phyloP scores from a whole-genome alignment of 1,140 invertebrate species.

The Orius laevigatus region DNA sequence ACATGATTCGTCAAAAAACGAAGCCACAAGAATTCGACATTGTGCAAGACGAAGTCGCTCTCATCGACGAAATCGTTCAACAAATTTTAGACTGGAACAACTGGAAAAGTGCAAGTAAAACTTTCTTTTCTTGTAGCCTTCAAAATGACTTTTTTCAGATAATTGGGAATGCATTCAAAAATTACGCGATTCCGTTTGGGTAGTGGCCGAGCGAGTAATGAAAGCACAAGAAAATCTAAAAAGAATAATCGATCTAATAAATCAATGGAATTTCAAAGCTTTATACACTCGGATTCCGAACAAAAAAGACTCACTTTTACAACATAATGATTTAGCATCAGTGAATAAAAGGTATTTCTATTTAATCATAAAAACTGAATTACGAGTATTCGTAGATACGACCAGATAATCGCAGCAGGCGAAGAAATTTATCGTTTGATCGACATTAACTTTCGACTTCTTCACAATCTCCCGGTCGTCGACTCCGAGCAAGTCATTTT shows the following conservation, averaged over 20 bases:
- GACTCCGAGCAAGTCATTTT: no score
- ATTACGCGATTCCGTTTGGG: conserved; percentile 32
- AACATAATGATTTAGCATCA: conserved; percentile 3
- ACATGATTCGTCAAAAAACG: conserved; percentile 46
- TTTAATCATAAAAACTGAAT: no score
- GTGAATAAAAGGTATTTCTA: conserved; percentile 2
- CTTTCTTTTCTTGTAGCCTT: conserved; percentile 3
- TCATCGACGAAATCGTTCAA: conserved; percentile 43
- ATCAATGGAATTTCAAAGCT: conserved; percentile 47
- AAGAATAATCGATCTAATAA: conserved; percentile 35
- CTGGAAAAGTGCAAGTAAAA: conserved; percentile 49
- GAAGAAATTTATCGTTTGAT: conserved; percentile 38
- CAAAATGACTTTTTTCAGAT: conserved; percentile 24
- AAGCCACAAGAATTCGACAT: conserved; percentile 48
- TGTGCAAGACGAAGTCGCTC: conserved; percentile 43
- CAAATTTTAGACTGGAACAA: conserved; percentile 41
- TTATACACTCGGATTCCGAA: conserved; percentile 40
- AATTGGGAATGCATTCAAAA: conserved; percentile 37
- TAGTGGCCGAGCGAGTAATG: conserved; percentile 44
- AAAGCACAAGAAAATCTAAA: conserved; percentile 36
- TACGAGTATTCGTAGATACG: no score
- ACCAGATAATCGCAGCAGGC: conserved; percentile 35
- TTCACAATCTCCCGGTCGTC: background rate
- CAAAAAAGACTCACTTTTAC: conserved; percentile 3
- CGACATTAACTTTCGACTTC: conserved; percentile 42